phyloP scores from a whole-genome alignment of 2,797 vertebrate genomes.

The Channallabes apus region DNA sequence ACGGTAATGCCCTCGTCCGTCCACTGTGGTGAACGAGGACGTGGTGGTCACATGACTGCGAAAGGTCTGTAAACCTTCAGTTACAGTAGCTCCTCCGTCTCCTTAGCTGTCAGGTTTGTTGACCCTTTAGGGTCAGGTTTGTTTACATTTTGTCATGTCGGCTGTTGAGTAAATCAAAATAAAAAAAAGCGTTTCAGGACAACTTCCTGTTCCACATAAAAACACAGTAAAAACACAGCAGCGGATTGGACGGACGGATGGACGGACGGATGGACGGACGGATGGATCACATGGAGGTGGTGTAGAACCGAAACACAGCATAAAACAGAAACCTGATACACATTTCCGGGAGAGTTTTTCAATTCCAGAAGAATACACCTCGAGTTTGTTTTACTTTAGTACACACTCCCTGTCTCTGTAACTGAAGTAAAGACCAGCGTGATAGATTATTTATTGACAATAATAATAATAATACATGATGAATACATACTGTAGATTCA shows the following conservation, averaged over 20 bases:
- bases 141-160: background rate
- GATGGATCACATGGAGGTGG: background rate
- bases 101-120: background rate
- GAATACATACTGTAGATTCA: too few species aligned
- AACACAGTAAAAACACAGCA: background rate
- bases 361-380: background rate
- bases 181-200: background rate
- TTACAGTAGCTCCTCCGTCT: background rate
- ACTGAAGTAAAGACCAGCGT: background rate
- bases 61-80: background rate
- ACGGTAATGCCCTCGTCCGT: too few species aligned
- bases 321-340: background rate
- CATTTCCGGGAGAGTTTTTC: background rate
- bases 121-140: background rate
- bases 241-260: background rate
- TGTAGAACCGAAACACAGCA: background rate
- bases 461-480: background rate
- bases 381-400: background rate
- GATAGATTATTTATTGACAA: background rate
- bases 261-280: background rate
- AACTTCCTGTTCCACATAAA: background rate
- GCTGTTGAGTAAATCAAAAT: too few species aligned
- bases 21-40: too few species aligned
- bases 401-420: too few species aligned
- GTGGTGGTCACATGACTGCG: too few species aligned